A percentile compares a stretch with the other conserved stretches of the same genome.
Conservation (phyloP, 2,888 invertebrate genomes). For the Patella depressa region DNA sequence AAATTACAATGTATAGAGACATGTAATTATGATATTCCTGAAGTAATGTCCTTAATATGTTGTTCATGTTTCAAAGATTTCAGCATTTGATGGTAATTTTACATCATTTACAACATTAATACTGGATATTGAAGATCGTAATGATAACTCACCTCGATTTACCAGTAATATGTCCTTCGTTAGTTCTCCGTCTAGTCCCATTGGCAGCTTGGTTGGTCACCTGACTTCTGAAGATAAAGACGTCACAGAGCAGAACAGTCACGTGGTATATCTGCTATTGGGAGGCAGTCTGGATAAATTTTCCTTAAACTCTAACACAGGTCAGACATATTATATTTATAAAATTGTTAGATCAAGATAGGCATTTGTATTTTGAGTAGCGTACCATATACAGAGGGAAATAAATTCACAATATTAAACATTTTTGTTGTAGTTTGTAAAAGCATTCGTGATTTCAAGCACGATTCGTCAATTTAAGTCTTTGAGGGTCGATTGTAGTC, state of each 20-base stretch:
- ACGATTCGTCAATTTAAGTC: too few species aligned
- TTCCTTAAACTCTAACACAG: constrained; percentile 24
- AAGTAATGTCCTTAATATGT: neutral
- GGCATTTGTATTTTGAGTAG: too few species aligned
- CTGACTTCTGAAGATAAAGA: constrained; percentile 26
- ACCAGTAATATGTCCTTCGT: constrained; percentile 13
- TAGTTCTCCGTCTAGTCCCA: neutral
- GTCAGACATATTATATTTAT: constrained; percentile 18
- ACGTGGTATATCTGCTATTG: constrained; percentile 24
- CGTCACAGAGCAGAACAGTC: constrained; percentile 21
- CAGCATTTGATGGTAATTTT: constrained; percentile 15
- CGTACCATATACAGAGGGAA: too few species aligned
- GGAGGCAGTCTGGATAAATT: constrained; percentile 33
- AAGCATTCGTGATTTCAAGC: too few species aligned
- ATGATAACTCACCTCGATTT: constrained; percentile 34
- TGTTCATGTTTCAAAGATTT: constrained; percentile 7
- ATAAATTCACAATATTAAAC: too few species aligned
- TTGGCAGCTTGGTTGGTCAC: constrained; percentile 20
- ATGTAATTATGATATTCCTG: neutral
- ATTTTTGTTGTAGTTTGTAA: too few species aligned
- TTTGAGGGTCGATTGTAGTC: too few species aligned
- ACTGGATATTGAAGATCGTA: constrained; percentile 29
- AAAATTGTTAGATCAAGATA: neutral
- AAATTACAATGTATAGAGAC: neutral
- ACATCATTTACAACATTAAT: constrained; percentile 6